Conservation (phyloP, 2,113 vertebrate species). For the Neoarius graeffei region DNA sequence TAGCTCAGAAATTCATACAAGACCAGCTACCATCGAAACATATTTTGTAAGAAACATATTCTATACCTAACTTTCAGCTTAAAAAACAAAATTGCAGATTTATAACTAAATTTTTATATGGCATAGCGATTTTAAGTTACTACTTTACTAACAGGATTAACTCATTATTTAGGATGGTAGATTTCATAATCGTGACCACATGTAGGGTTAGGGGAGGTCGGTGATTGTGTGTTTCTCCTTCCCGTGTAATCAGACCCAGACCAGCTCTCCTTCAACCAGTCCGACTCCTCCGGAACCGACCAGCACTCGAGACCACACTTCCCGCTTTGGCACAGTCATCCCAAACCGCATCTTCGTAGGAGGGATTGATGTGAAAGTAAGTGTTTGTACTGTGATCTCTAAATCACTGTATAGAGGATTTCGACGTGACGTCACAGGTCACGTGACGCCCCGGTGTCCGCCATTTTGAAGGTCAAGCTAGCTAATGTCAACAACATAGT, state of each 20-base stretch:
- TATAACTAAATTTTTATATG: too few species aligned
- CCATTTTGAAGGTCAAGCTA: too few species aligned
- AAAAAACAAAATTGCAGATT: too few species aligned
- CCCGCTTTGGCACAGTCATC: conserved; percentile 74
- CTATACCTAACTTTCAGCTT: too few species aligned
- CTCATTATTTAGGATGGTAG: neutral
- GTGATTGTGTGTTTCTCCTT: conserved; percentile 54
- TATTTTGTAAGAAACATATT: too few species aligned
- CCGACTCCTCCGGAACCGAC: conserved; percentile 63
- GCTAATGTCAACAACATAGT: too few species aligned
- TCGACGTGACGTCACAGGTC: too few species aligned
- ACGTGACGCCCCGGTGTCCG: too few species aligned
- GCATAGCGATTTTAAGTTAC: too few species aligned
- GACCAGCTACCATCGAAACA: too few species aligned
- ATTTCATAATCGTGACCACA: neutral
- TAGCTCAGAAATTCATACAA: too few species aligned
- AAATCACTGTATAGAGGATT: neutral
- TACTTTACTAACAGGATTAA: too few species aligned
- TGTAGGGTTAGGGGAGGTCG: neutral
- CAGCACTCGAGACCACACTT: conserved; percentile 56
- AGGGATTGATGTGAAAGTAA: conserved; percentile 83
- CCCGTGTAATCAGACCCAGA: conserved; percentile 68
- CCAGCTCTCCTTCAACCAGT: conserved; percentile 69
- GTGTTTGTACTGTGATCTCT: conserved; percentile 16
- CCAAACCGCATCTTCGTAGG: conserved; percentile 90